A percentile compares a stretch with the other conserved stretches of the same genome.
Evolutionary conservation across 1,140 invertebrate species (phyloP).

Genomic region (Drosophila insularis): DNA sequence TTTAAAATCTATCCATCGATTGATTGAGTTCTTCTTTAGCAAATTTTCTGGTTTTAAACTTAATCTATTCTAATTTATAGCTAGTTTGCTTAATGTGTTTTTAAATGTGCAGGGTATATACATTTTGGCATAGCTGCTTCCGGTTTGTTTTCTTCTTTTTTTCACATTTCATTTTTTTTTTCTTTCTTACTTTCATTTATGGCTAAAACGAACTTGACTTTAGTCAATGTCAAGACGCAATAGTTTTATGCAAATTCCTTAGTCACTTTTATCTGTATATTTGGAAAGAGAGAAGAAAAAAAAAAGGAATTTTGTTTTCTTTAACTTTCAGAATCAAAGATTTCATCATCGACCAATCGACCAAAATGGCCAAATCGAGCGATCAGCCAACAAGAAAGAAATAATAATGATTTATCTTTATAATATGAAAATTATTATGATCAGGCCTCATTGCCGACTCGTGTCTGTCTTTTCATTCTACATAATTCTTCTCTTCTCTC

Average conservation of each 20-base stretch:
- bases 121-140: background rate
- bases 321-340: constrained; percentile 14
- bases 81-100: background rate
- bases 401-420: constrained; percentile 70
- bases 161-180: constrained; percentile 28
- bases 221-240: constrained; percentile 59
- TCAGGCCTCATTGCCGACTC: constrained; percentile 6
- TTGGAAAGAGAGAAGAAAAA: background rate
- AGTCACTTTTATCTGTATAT: constrained; percentile 53
- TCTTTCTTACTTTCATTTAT: constrained; percentile 74
- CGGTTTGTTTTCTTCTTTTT: constrained; percentile 8
- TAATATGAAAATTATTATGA: constrained; percentile 61
- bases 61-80: too few species aligned
- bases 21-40: too few species aligned
- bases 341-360: constrained; percentile 26
- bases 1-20: too few species aligned
- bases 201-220: constrained; percentile 47
- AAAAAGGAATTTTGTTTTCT: constrained; percentile 11
- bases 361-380: background rate
- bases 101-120: background rate
- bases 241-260: constrained; percentile 57
- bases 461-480: constrained; percentile 17
- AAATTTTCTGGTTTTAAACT: too few species aligned
- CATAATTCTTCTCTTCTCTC: constrained; percentile 1
- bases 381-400: constrained; percentile 28